A percentile compares a stretch with the other conserved stretches of the same genome.
Evolutionary conservation across 2,797 vertebrate genomes (phyloP).

Genomic region (Aeoliscus strigatus): DNA sequence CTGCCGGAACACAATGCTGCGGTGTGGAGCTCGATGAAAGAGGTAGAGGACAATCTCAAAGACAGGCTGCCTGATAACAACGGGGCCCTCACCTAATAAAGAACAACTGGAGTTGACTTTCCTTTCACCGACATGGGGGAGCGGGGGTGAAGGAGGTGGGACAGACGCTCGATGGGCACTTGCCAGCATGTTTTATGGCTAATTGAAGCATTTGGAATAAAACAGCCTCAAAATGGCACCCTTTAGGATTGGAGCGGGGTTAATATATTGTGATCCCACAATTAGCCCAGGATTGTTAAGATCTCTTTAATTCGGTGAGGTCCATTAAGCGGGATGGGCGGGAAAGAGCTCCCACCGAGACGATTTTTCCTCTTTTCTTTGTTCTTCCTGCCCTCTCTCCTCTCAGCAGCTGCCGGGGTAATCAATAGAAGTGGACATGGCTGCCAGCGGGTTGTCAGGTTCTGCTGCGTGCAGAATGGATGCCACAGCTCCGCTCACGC

Average conservation of each 20-base stretch:
- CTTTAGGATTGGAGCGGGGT: constrained; percentile 76
- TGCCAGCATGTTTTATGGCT: constrained; percentile 78
- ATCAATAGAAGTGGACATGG: constrained; percentile 64
- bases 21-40: constrained; percentile 77
- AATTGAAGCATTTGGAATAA: constrained; percentile 81
- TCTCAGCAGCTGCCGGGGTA: constrained; percentile 58
- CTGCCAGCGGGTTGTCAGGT: constrained; percentile 51
- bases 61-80: constrained; percentile 71
- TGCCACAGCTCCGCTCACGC: too few species aligned
- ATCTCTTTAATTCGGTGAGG: constrained; percentile 86
- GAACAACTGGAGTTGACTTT: constrained; percentile 67
- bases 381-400: constrained; percentile 48
- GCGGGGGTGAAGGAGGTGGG: constrained; percentile 27
- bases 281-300: constrained; percentile 83
- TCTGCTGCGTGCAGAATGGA: too few species aligned
- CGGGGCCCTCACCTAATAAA: constrained; percentile 77
- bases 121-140: constrained; percentile 40
- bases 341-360: constrained; percentile 62
- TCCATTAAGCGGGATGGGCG: constrained; percentile 80
- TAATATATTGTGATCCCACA: constrained; percentile 86
- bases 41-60: constrained; percentile 78
- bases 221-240: constrained; percentile 75
- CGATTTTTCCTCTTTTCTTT: constrained; percentile 58
- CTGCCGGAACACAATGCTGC: constrained; percentile 71
- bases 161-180: constrained; percentile 54